A percentile compares a stretch with the other conserved stretches of the same genome.
Evolutionary conservation across 2,797 vertebrate species (phyloP).

Genomic region (Notoglanidium macrostoma): DNA sequence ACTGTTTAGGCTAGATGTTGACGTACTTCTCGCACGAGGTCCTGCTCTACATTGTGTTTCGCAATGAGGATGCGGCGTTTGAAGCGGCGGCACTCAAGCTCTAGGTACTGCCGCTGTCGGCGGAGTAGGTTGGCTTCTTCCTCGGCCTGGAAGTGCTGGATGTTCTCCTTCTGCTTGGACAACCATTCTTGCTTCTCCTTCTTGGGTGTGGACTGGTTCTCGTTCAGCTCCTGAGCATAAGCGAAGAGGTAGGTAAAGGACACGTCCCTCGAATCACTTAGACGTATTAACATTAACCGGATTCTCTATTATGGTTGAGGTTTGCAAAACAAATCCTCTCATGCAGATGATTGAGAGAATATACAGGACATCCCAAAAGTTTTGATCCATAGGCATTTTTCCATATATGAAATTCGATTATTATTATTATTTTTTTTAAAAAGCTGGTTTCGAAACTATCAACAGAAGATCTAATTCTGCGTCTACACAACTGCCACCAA

Average conservation of each 20-base stretch:
- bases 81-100: conserved; percentile 94
- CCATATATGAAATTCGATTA: no score
- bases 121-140: conserved; percentile 96
- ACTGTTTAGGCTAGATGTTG: not conserved
- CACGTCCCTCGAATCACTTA: not conserved
- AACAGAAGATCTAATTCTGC: no score
- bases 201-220: conserved; percentile 98
- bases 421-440: no score
- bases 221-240: conserved; percentile 86
- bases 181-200: conserved; percentile 99
- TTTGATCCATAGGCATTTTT: no score
- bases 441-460: no score
- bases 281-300: not conserved
- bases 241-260: not conserved
- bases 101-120: conserved; percentile 93
- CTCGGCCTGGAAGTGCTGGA: conserved; percentile 97
- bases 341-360: not conserved
- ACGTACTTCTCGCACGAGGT: conserved; percentile 80
- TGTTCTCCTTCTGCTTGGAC: conserved; percentile 97
- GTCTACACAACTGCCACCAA: no score
- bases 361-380: no score
- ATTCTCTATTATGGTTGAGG: not conserved
- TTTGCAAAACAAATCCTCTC: not conserved
- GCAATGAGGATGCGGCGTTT: conserved; percentile 94
- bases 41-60: conserved; percentile 94